Evolutionary conservation across 2,797 vertebrate genomes (phyloP).

Genomic region (Rhynchotus rufescens): DNA sequence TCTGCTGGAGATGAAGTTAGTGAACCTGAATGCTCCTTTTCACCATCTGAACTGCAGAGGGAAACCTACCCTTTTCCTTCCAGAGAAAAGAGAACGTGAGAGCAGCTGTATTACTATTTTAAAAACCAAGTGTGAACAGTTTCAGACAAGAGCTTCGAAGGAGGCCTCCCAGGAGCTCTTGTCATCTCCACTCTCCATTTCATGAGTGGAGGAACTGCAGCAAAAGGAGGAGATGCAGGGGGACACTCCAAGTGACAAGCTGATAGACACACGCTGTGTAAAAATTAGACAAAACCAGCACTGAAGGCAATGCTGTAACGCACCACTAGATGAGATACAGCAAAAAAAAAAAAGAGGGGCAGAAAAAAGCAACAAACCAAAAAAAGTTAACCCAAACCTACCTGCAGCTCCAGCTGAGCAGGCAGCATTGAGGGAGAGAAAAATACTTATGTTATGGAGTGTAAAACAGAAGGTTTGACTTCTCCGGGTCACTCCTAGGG

Average conservation of each 20-base stretch:
- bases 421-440: constrained; percentile 87
- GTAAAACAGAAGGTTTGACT: constrained; percentile 71
- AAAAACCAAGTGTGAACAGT: background rate
- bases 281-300: constrained; percentile 56
- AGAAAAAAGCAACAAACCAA: constrained; percentile 38
- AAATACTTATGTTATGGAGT: constrained; percentile 79
- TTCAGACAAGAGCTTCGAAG: background rate
- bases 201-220: background rate
- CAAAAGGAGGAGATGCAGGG: background rate
- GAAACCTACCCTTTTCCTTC: background rate
- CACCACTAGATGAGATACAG: constrained; percentile 70
- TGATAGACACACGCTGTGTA: background rate
- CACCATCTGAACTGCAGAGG: constrained; percentile 35
- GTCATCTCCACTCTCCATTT: background rate
- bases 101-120: background rate
- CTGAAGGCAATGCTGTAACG: constrained; percentile 27
- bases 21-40: background rate
- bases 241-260: background rate
- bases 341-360: background rate
- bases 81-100: background rate
- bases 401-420: constrained; percentile 95
- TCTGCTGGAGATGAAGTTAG: background rate
- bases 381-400: constrained; percentile 80
- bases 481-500: constrained; percentile 48
- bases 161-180: background rate